These are phyloP conservation scores for Amphipyra berbera DNA, from an alignment of 2,888 invertebrate genomes.

Conservation along the genomic window DNA sequence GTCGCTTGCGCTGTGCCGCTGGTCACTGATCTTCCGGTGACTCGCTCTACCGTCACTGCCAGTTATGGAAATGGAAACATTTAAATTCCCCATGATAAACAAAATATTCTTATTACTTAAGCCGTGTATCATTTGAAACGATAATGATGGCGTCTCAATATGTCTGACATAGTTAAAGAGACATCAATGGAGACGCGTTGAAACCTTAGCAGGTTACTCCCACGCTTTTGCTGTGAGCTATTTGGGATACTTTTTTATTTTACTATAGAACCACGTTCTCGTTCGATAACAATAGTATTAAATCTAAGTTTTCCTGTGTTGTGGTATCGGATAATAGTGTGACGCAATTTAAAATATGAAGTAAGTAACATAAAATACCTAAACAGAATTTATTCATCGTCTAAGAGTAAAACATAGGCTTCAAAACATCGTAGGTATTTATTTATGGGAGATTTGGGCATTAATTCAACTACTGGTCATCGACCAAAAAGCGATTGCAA, in stretches of 20 bases:
- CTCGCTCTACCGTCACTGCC: conserved; percentile 47
- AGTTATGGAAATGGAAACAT: conserved; percentile 29
- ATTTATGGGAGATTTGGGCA: no score
- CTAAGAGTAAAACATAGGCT: no score
- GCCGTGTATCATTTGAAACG: not conserved
- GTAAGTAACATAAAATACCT: not conserved
- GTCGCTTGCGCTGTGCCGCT: conserved; percentile 55
- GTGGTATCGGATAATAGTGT: not conserved
- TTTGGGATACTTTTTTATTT: conserved; percentile 34
- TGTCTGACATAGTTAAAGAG: conserved; percentile 38
- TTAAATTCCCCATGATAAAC: conserved; percentile 11
- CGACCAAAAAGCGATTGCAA: no score
- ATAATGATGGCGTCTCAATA: conserved; percentile 30
- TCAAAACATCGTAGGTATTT: no score
- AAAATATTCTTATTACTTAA: not conserved
- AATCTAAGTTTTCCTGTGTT: conserved; percentile 28
- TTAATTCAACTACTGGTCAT: no score
- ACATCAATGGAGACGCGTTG: conserved; percentile 44
- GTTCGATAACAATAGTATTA: conserved; percentile 30
- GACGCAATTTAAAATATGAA: conserved; percentile 6
- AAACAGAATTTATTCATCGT: no score
- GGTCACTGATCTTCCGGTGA: conserved; percentile 87
- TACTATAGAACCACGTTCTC: conserved; percentile 19
- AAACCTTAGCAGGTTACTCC: conserved; percentile 55
- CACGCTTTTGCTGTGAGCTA: conserved; percentile 43